Evolutionary conservation across 1,140 invertebrate genomes (phyloP).

Genomic region (Aphelenchoides avenae): DNA sequence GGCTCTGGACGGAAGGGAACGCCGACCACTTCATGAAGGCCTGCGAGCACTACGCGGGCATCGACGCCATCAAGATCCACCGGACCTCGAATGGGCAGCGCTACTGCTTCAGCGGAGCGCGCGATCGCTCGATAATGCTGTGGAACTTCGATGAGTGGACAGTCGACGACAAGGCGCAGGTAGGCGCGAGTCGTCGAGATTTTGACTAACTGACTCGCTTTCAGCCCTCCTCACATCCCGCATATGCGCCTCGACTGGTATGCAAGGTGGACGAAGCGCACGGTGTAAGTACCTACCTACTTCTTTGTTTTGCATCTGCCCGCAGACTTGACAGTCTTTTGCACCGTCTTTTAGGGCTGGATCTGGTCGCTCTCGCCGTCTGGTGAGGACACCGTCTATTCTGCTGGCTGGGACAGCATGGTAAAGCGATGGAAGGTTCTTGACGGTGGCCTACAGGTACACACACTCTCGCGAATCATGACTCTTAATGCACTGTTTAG

Average conservation of each 20-base stretch:
- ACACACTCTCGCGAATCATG: constrained; percentile 5
- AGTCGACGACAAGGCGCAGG: constrained; percentile 4
- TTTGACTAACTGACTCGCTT: background rate
- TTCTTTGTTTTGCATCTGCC: background rate
- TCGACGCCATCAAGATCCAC: constrained; percentile 36
- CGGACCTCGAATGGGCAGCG: constrained; percentile 1
- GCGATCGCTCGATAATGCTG: constrained; percentile 35
- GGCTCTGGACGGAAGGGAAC: background rate
- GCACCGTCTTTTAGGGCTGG: constrained; percentile 20
- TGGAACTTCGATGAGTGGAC: constrained; percentile 23
- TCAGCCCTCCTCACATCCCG: too few relatives aligned
- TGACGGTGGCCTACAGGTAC: constrained; percentile 17
- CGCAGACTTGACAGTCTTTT: constrained; percentile 3
- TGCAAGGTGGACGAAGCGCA: constrained; percentile 1
- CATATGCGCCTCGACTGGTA: background rate
- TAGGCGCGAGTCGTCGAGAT: background rate
- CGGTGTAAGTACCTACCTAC: constrained; percentile 1
- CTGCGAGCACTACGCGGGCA: constrained; percentile 23
- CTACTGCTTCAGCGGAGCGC: constrained; percentile 31
- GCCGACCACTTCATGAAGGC: background rate
- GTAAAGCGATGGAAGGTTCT: constrained; percentile 30
- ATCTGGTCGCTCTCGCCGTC: constrained; percentile 20
- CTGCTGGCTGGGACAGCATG: constrained; percentile 28
- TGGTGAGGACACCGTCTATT: constrained; percentile 24
- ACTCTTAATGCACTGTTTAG: background rate